Conservation (phyloP, 2,888 invertebrate species). For the Rotaria socialis region DNA sequence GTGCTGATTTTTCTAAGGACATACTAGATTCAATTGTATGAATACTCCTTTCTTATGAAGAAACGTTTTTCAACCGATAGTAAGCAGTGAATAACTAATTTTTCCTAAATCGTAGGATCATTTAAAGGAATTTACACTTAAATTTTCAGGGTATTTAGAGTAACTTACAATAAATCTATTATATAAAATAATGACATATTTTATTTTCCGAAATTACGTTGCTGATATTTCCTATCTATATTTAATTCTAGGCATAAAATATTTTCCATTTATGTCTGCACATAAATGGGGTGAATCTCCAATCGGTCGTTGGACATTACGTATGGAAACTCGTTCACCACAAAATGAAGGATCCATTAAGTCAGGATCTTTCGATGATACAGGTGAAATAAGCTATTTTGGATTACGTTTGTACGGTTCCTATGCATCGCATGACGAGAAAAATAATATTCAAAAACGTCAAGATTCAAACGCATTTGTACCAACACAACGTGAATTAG, state of each 20-base stretch:
- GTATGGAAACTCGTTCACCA: constrained; percentile 68
- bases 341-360: neutral
- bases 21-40: too few relatives aligned
- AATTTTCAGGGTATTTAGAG: too few relatives aligned
- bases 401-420: constrained; percentile 43
- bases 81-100: too few relatives aligned
- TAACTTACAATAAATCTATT: too few relatives aligned
- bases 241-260: constrained; percentile 35
- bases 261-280: constrained; percentile 44
- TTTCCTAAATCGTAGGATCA: too few relatives aligned
- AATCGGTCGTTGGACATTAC: constrained; percentile 65
- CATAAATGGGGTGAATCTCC: constrained; percentile 46
- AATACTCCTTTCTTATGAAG: too few relatives aligned
- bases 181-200: too few relatives aligned
- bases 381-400: constrained; percentile 39
- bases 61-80: too few relatives aligned
- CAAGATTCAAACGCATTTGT: constrained; percentile 5
- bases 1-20: too few relatives aligned
- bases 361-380: neutral
- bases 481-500: constrained; percentile 31
- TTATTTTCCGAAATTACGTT: too few relatives aligned
- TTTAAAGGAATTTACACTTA: too few relatives aligned
- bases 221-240: neutral
- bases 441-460: neutral
- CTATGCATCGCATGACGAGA: neutral